Conservation (phyloP, 2,888 invertebrate species). For the Caenorhabditis macrosperma region DNA sequence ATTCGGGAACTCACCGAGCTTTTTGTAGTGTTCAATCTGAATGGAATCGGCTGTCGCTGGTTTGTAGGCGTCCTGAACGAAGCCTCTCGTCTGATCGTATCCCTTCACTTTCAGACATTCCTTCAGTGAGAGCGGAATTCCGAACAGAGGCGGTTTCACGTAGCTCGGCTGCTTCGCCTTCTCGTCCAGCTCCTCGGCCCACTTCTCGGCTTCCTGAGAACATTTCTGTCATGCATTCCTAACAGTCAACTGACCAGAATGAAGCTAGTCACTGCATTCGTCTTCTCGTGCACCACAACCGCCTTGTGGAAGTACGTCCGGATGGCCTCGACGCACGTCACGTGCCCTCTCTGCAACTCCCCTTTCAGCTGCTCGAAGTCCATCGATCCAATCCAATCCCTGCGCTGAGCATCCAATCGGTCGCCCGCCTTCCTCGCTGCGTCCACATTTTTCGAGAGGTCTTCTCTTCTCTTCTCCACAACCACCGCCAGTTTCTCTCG, state of each 20-base stretch:
- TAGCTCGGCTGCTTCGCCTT: constrained; percentile 56
- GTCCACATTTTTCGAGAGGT: constrained; percentile 60
- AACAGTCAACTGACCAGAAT: constrained; percentile 33
- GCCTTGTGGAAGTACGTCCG: constrained; percentile 68
- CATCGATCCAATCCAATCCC: constrained; percentile 61
- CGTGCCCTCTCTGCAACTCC: constrained; percentile 63
- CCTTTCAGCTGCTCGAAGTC: constrained; percentile 62
- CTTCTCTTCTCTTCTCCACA: constrained; percentile 53
- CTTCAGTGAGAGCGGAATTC: constrained; percentile 77
- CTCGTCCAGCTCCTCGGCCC: constrained; percentile 71
- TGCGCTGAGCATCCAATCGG: constrained; percentile 43
- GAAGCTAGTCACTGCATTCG: constrained; percentile 72
- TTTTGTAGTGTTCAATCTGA: constrained; percentile 69
- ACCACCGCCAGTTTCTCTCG: constrained; percentile 56
- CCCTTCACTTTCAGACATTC: constrained; percentile 75
- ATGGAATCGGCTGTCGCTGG: constrained; percentile 64
- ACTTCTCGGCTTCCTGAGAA: constrained; percentile 69
- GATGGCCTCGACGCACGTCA: constrained; percentile 65
- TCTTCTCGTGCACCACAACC: constrained; percentile 70
- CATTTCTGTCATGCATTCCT: neutral
- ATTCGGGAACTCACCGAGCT: constrained; percentile 42
- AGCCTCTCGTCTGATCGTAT: constrained; percentile 77
- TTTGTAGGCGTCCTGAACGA: constrained; percentile 77
- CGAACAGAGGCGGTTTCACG: constrained; percentile 74
- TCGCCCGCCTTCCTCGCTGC: constrained; percentile 44